Evolutionary conservation across 2,113 vertebrate species (phyloP).

Genomic region (Platysteira castanea): DNA sequence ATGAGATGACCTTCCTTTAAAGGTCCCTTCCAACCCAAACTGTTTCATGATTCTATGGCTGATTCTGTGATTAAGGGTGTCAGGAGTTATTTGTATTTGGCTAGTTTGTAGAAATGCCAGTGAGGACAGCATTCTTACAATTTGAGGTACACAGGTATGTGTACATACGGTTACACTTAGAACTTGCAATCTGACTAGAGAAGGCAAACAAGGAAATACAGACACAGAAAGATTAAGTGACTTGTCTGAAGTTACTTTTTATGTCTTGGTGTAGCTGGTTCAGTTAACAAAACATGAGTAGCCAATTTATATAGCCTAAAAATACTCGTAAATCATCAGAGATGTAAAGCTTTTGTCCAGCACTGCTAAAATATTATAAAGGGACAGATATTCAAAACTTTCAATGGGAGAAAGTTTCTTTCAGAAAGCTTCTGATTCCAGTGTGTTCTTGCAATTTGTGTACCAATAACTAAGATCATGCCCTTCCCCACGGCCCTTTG

Average conservation of each 20-base stretch:
- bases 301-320: neutral
- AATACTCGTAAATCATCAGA: neutral
- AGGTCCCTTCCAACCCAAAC: neutral
- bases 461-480: neutral
- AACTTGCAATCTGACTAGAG: neutral
- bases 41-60: neutral
- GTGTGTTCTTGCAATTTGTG: accelerated
- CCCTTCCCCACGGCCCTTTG: neutral
- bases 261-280: neutral
- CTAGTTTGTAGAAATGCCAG: neutral
- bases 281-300: neutral
- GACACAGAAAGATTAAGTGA: neutral
- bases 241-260: neutral
- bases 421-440: neutral
- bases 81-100: neutral
- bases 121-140: neutral
- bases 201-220: neutral
- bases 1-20: neutral
- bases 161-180: neutral
- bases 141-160: neutral
- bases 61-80: neutral
- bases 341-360: neutral
- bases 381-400: neutral
- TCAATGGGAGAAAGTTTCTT: neutral
- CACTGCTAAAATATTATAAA: neutral